Percentiles rank a stretch among this genome's conserved stretches.
phyloP scores from a whole-genome alignment of 2,797 vertebrate genomes.

The Gadopsis bispinosus region DNA sequence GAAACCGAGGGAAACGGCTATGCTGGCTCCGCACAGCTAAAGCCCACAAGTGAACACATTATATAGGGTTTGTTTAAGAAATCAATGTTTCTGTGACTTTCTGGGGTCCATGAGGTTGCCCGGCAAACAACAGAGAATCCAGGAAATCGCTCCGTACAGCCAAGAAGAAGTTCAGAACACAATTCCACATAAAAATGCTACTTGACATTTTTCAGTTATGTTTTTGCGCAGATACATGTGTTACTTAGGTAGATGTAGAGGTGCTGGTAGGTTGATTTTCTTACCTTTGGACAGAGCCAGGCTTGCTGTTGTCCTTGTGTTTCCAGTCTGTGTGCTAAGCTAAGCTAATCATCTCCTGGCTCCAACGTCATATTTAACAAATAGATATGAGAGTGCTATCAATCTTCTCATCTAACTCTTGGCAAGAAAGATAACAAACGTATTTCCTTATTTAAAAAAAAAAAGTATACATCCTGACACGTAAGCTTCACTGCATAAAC shows the following conservation, averaged over 20 bases:
- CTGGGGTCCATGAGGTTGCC: neutral
- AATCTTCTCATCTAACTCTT: neutral
- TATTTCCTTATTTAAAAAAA: neutral
- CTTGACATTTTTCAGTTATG: neutral
- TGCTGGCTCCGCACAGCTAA: no score
- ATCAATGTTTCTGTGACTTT: neutral
- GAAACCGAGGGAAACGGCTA: neutral
- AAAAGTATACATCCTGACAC: neutral
- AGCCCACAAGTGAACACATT: neutral
- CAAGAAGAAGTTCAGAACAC: neutral
- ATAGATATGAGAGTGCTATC: neutral
- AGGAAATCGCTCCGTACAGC: neutral
- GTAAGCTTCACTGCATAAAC: neutral
- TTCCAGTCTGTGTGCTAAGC: no score
- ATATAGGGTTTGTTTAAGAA: neutral
- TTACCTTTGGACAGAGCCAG: neutral
- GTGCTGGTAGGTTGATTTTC: neutral
- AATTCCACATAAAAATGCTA: neutral
- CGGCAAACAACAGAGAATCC: neutral
- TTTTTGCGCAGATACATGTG: neutral
- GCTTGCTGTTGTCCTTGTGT: neutral
- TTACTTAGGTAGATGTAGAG: neutral
- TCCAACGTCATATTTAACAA: neutral
- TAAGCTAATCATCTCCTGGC: neutral
- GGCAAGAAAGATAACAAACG: neutral